phyloP scores from a whole-genome alignment of 1,140 invertebrate species.

The Sitodiplosis mosellana region DNA sequence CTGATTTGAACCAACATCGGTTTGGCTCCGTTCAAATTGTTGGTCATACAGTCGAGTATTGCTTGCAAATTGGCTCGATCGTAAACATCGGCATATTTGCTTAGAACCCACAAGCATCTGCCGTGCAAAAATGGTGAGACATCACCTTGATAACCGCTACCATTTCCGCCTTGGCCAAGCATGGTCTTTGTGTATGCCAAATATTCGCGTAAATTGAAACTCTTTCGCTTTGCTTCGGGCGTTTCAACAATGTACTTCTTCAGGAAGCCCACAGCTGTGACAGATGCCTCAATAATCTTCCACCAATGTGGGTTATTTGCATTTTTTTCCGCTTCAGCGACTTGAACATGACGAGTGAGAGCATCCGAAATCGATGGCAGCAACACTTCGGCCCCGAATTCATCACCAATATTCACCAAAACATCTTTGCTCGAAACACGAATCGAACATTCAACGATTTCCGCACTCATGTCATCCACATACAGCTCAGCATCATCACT shows the following conservation, averaged over 20 bases:
- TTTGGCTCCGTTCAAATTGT: constrained; percentile 18
- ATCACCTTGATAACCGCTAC: constrained; percentile 1
- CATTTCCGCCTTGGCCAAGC: no score
- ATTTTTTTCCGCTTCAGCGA: constrained; percentile 29
- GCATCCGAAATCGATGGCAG: constrained; percentile 37
- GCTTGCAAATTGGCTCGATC: constrained; percentile 20
- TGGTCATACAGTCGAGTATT: constrained; percentile 16
- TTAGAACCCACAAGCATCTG: constrained; percentile 49
- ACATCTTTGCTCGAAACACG: constrained; percentile 57
- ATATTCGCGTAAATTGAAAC: no score
- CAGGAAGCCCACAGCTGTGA: constrained; percentile 41
- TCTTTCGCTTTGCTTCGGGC: neutral
- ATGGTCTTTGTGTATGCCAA: no score
- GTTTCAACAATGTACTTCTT: constrained; percentile 35
- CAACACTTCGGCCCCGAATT: constrained; percentile 40
- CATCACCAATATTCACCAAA: constrained; percentile 38
- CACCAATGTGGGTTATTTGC: constrained; percentile 42
- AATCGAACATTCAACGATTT: constrained; percentile 46
- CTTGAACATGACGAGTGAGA: constrained; percentile 42
- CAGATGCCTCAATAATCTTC: constrained; percentile 58
- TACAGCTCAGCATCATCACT: constrained; percentile 50
- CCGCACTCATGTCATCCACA: constrained; percentile 58
- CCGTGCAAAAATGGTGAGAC: constrained; percentile 45
- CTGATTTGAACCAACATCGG: constrained; percentile 18
- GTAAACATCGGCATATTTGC: constrained; percentile 37